Evolutionary conservation across 2,888 invertebrate species (phyloP).

Genomic region (Neoitamus cyanurus): DNA sequence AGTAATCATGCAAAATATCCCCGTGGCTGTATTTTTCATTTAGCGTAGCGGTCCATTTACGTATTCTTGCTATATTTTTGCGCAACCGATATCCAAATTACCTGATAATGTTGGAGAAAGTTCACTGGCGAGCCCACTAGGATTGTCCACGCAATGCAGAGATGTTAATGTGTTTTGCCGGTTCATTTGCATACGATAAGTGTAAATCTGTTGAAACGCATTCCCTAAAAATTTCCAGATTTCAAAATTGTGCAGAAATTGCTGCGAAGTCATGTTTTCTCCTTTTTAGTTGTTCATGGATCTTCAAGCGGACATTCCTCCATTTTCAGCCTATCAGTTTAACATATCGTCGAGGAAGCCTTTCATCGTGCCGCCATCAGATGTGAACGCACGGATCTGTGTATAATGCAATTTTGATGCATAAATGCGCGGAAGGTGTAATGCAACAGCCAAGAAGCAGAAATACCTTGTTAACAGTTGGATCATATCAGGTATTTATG

Average conservation of each 20-base stretch:
- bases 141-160: not conserved
- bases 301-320: not conserved
- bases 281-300: not conserved
- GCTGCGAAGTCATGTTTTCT: not conserved
- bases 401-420: constrained; percentile 40
- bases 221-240: not conserved
- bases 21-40: not conserved
- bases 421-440: constrained; percentile 13
- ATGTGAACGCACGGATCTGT: not conserved
- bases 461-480: constrained; percentile 1
- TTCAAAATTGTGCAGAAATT: not conserved
- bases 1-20: not conserved
- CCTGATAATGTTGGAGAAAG: not conserved
- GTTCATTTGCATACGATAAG: not conserved
- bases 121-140: not conserved
- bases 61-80: not conserved
- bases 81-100: not conserved
- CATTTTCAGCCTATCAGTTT: not conserved
- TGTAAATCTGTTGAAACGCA: not conserved
- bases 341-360: not conserved
- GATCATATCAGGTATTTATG: constrained; percentile 14
- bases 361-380: constrained; percentile 6
- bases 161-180: not conserved
- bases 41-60: not conserved
- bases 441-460: not conserved